phyloP scores from a whole-genome alignment of 2,113 vertebrate species.

The Pogonocichla stellata region DNA sequence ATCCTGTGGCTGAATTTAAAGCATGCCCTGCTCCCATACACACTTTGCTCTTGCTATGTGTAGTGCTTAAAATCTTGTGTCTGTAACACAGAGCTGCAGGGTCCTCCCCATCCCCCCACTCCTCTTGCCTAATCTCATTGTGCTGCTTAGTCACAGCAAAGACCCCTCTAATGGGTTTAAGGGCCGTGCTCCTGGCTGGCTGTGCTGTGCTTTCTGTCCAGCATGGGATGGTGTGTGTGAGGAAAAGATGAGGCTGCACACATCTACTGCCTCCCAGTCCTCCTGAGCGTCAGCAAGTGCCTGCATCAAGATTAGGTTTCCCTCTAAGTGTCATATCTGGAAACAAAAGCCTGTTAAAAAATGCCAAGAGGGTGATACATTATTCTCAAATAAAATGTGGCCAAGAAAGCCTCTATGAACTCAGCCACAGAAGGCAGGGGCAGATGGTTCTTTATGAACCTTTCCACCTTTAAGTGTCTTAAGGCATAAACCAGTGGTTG shows the following conservation, averaged over 20 bases:
- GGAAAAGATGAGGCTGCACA: not conserved
- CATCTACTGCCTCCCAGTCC: not conserved
- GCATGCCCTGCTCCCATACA: not conserved
- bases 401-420: accelerated
- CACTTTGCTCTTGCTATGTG: not conserved
- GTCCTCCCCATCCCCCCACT: not conserved
- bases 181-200: not conserved
- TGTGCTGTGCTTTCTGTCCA: not conserved
- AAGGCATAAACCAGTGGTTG: not conserved
- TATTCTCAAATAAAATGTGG: not conserved
- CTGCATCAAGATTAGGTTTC: not conserved
- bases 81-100: not conserved
- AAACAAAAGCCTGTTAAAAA: not conserved
- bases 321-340: not conserved
- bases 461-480: not conserved
- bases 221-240: not conserved
- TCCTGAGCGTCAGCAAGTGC: not conserved
- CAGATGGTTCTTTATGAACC: not conserved
- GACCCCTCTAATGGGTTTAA: constrained; percentile 42
- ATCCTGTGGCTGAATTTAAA: not conserved
- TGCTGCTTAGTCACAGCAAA: constrained; percentile 41
- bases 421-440: not conserved
- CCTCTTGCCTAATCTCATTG: constrained; percentile 41
- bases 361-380: not conserved
- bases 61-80: not conserved